Percentiles rank a stretch among this genome's conserved stretches.
Conservation (phyloP, 2,888 invertebrate genomes). For the Gasteruption jaculator region DNA sequence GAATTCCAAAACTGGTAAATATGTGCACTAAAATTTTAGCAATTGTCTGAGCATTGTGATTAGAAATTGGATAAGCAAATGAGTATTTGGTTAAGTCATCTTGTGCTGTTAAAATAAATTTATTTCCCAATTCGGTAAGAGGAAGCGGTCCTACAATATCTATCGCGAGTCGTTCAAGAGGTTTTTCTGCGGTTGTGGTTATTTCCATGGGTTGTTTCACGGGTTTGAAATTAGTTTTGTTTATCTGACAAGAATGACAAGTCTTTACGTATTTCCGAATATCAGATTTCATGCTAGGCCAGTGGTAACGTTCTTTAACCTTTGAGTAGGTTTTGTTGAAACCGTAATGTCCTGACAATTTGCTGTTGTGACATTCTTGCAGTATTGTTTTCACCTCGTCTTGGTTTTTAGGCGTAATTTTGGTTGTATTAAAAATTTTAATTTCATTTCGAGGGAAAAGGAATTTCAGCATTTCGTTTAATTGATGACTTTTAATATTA, state of each 20-base stretch:
- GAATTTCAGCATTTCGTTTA: conserved; percentile 18
- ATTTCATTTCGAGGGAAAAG: conserved; percentile 15
- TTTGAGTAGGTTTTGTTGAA: conserved; percentile 13
- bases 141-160: conserved; percentile 17
- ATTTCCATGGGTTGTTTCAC: conserved; percentile 17
- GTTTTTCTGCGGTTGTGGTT: conserved; percentile 10
- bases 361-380: conserved; percentile 14
- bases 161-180: conserved; percentile 13
- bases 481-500: conserved; percentile 11
- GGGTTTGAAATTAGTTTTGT: conserved; percentile 13
- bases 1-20: conserved; percentile 20
- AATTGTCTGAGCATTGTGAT: conserved; percentile 15
- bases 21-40: conserved; percentile 11
- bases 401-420: conserved; percentile 5
- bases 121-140: conserved; percentile 4
- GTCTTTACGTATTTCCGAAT: conserved; percentile 18
- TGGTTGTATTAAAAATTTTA: conserved; percentile 12
- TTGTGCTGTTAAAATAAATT: conserved; percentile 8
- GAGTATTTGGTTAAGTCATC: conserved; percentile 8
- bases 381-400: conserved; percentile 18
- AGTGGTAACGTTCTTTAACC: conserved; percentile 19
- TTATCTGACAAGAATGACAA: conserved; percentile 27
- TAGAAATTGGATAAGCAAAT: conserved; percentile 7
- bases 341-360: conserved; percentile 14
- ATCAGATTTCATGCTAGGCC: conserved; percentile 19